Percentiles rank a stretch among this genome's conserved stretches.
phyloP scores from a whole-genome alignment of 2,888 invertebrate species.

The Drosophila stalkeri region DNA sequence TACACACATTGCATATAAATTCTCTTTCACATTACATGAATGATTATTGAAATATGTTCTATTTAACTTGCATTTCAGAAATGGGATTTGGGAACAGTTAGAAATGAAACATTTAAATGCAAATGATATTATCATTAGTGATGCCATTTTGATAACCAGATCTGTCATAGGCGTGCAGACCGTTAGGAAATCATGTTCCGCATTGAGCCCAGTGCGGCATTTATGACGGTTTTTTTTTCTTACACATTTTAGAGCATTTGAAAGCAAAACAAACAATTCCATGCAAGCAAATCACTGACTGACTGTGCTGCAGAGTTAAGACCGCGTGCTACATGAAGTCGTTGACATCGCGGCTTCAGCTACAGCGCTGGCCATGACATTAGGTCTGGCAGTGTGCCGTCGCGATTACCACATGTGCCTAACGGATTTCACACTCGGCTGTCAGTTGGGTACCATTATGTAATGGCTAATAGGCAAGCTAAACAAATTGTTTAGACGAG shows the following conservation, averaged over 20 bases:
- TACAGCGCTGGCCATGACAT: conserved; percentile 40
- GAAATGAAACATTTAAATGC: conserved; percentile 41
- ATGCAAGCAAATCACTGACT: not conserved
- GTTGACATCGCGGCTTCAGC: conserved; percentile 45
- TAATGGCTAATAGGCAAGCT: conserved; percentile 46
- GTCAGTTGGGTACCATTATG: conserved; percentile 61
- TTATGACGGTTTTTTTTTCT: conserved; percentile 46
- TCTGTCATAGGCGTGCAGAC: conserved; percentile 40
- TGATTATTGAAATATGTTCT: not conserved
- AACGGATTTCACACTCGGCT: conserved; percentile 71
- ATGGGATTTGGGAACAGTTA: conserved; percentile 10
- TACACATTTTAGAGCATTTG: conserved; percentile 35
- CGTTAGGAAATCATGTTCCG: conserved; percentile 53
- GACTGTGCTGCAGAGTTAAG: not conserved
- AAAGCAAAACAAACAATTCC: conserved; percentile 22
- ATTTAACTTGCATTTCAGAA: not conserved
- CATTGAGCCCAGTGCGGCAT: conserved; percentile 16
- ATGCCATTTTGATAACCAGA: conserved; percentile 46
- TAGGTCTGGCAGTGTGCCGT: conserved; percentile 39
- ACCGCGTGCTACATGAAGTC: conserved; percentile 17
- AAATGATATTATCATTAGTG: conserved; percentile 53
- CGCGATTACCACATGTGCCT: conserved; percentile 50
- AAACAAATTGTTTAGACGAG: conserved; percentile 36
- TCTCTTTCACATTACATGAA: not conserved
- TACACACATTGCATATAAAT: not conserved